A percentile compares a stretch with the other conserved stretches of the same genome.
Conservation (phyloP, 2,113 vertebrate genomes). For the Hiodon alosoides region DNA sequence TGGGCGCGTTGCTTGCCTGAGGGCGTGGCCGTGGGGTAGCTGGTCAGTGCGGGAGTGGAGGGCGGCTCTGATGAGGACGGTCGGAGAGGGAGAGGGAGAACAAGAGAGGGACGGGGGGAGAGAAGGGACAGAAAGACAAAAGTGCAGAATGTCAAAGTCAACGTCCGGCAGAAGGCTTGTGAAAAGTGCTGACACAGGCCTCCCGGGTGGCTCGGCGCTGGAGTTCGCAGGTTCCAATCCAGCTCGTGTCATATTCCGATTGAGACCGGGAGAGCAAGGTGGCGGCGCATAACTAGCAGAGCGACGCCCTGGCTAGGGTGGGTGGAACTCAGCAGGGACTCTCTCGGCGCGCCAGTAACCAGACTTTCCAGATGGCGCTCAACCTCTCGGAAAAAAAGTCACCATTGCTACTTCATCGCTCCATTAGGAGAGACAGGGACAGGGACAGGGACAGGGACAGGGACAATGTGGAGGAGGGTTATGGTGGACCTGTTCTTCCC, state of each 20-base stretch:
- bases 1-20: slow-evolving; percentile 57
- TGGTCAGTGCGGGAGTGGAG: slow-evolving; percentile 77
- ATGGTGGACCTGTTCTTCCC: neutral
- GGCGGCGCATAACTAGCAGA: too few species aligned
- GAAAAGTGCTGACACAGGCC: neutral
- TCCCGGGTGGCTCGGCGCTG: neutral
- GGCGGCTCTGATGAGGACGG: slow-evolving; percentile 84
- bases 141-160: slow-evolving; percentile 68
- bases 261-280: too few species aligned
- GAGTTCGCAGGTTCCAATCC: too few species aligned
- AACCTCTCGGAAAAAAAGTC: too few species aligned
- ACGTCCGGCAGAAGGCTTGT: neutral
- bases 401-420: too few species aligned
- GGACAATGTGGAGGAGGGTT: neutral
- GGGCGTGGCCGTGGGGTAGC: slow-evolving; percentile 67
- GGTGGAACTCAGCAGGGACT: too few species aligned
- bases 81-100: slow-evolving; percentile 65
- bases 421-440: slow-evolving; percentile 7
- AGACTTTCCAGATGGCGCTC: too few species aligned
- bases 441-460: neutral
- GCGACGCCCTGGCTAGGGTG: too few species aligned
- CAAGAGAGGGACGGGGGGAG: slow-evolving; percentile 62
- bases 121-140: slow-evolving; percentile 69
- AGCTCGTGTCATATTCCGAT: too few species aligned
- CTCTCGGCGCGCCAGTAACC: too few species aligned